These are phyloP conservation scores for Protobothrops flavoviridis DNA, from an alignment of 2,113 vertebrate species.

Conservation along the genomic window DNA sequence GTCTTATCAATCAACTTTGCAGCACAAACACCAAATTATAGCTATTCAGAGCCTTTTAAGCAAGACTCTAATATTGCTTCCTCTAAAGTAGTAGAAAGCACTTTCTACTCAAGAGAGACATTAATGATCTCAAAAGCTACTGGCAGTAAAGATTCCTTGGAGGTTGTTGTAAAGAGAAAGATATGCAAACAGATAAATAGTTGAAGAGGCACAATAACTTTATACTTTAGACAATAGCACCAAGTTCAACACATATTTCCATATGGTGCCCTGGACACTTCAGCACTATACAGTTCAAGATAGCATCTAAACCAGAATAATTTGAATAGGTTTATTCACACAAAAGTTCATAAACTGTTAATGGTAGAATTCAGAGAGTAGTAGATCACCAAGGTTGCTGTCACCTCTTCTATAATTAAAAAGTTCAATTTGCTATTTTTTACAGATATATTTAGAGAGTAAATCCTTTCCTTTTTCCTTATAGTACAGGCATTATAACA, in stretches of 20 bases:
- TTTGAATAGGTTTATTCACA: not conserved
- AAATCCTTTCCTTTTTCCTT: not conserved
- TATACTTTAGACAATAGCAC: not conserved
- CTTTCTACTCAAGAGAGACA: not conserved
- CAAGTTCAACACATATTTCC: not conserved
- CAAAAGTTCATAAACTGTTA: not conserved
- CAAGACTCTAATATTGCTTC: not conserved
- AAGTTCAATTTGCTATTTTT: not conserved
- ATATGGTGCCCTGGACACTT: not conserved
- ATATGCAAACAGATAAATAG: not conserved
- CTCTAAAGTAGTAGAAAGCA: not conserved
- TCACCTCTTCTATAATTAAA: not conserved
- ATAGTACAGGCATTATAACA: not conserved
- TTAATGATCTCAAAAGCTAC: not conserved
- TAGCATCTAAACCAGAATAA: not conserved
- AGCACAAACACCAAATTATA: not conserved
- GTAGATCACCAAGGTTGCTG: not conserved
- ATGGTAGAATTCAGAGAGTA: not conserved
- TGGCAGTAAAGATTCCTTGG: not conserved
- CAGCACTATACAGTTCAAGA: not conserved
- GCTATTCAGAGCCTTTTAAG: not conserved
- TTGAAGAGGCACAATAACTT: not conserved
- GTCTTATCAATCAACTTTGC: not conserved
- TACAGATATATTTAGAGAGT: not conserved
- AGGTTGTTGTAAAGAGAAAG: not conserved